Base-by-base conservation (phyloP, 2,888 invertebrate genomes). In the Strigamia maritima region DNA sequence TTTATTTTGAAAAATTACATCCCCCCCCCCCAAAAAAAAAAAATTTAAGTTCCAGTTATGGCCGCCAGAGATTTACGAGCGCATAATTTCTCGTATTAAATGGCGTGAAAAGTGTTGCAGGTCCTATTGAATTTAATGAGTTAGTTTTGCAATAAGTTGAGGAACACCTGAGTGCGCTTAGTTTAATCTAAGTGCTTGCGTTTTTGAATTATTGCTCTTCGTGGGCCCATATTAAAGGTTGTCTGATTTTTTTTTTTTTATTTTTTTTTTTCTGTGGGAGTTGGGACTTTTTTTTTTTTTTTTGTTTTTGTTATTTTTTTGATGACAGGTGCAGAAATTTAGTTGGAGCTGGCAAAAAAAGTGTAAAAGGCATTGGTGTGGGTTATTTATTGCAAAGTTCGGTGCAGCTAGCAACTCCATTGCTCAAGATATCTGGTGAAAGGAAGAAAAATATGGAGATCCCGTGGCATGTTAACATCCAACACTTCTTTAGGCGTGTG, bases 381-480 rank as follows among this genome's bases (percentile, higher is more conserved):
- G 49, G 49, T 49, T 49, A 49, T 49, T 49, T 49, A 49, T 49
- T 7, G 49, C 7, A 3, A 49, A 12, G n/a, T 49, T 49, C 14
- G 49, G 10, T 49, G 49, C 49, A 49, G 49, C 49, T 19, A 49
- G 14, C n/a, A 16, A 16, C 49, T 49, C 49, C 49, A 49, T 49
- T 49, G n/a, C 49, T 49, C 49, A 10, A 49, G 49, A 7, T 49
- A 19, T 49, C 2, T 49, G n/a, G 19, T 49, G 49, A 49, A 49
- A 49, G 49, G 49, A 19, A 49, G 49, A 26, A 74, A 74, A 74
- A 74, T 74, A 74, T 74, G 74, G 74, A 74, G 28, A 74, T 74
- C 74, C 74, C 74, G 24, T 22, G 74, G 8, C 74, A 74, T 74
- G 74, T 74, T 74, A 74, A 74, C 74, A 74, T 74, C 26, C 74